Evolutionary conservation across 2,113 vertebrate species (phyloP), one percentile per base, ranked within the genome.

Genomic region (Atractosteus spatula): DNA sequence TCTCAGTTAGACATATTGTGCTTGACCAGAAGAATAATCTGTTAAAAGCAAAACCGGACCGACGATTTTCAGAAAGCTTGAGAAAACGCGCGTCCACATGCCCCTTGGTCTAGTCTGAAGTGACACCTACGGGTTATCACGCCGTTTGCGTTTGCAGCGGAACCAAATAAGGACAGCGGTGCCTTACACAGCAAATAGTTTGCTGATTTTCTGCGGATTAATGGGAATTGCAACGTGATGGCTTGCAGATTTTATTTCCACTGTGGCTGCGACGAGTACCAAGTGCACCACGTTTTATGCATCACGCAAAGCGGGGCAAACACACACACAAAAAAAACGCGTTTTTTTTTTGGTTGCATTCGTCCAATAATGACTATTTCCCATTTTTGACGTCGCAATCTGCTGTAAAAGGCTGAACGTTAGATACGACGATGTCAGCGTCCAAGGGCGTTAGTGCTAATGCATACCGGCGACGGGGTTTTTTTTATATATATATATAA

Each of bases 151-250:
- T 74, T 81, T 79, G 81, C 75, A 80, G 77, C 66, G 66, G 68
- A 74, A 71, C 74, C 68, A 64, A 78, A 80, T 17, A 80, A 76
- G 73, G 74, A 78, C 79, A 69, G 66, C 77, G 41, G 61, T 72
- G 65, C 74, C 81, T 88, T 87, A 89, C 88, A 85, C 88, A 85
- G 86, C 84, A 85, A 74, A 86, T 81, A 77, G 83, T 76, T 44
- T 54, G 73, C 81, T 72, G 74, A 72, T 80, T 73, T 80, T 73
- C 63, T 74, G 78, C 70, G 62, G 68, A 83, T 82, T 83, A 78
- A 78, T 75, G 70, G 62, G 63, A 73, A 57, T 29, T 66, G 74
- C 55, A 72, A 73, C 74, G 41, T 44, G 66, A 72, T 72, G 66
- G 70, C 70, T 42, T 41, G 57, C 62, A 55, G 68, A n/a, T 69